Evolutionary conservation across 2,888 invertebrate species (phyloP), one percentile per base, ranked within the genome.

Genomic region (Ametastegia equiseti): DNA sequence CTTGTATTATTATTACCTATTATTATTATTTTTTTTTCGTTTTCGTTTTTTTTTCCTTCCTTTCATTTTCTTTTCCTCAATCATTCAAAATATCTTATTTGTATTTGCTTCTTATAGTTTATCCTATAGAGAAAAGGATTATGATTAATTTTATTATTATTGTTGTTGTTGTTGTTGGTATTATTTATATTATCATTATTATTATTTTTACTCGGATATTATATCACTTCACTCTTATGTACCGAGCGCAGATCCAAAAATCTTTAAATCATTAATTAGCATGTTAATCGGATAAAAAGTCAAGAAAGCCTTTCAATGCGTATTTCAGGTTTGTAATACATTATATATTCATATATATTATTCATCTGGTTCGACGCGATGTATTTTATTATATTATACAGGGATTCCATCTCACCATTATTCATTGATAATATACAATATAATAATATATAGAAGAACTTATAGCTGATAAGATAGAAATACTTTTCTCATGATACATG

Each of bases 231-330:
- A 80, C 77, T 50, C 50, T 75, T 33, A n/a, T n/a, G 75, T 75
- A 75, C 77, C 83, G 81, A 85, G 85, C 84, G 84, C 84, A 84
- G 84, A 84, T 81, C 87, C 86, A 88, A 88, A 88, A 87, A 88
- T 88, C 88, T 87, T 86, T 85, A 85, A 84, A 75, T 47, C 6
- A 47, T 23, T 27, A 33, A 54, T 36, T 45, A n/a, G 11, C 1
- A 36, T 15, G 7, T 71, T 15, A 47, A 47, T 71, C 27, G 42
- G n/a, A n/a, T n/a, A n/a, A 42, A 4, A 47, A 67, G 23, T 67
- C 67, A 67, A n/a, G 36, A 67, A 67, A 39, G 23, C 19, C 9
- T 67, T 39, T 39, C 60, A 60, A 27, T 60, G 60, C 15, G 30
- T 15, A 30, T 60, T 30, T 60, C 30, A 13, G 60, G 15, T 60